A percentile compares a stretch with the other conserved stretches of the same genome.
Conservation (phyloP, 2,797 vertebrate species). For the Valencia hispanica region DNA sequence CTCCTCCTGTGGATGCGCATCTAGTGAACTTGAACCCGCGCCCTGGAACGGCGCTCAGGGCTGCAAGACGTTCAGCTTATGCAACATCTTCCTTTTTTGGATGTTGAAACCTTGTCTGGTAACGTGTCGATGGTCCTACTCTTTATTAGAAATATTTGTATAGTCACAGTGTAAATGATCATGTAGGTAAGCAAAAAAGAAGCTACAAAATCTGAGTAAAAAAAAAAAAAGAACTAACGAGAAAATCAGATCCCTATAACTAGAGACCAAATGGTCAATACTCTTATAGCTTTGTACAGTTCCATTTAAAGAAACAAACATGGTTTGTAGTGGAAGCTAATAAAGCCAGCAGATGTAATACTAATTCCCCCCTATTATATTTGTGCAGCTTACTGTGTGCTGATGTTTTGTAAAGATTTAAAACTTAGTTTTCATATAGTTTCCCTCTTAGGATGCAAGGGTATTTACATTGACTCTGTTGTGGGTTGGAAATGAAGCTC, state of each 20-base stretch:
- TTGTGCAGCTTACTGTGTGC: slow-evolving; percentile 70
- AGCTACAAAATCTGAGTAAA: slow-evolving; percentile 43
- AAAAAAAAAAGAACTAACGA: slow-evolving; percentile 3
- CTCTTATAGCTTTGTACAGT: slow-evolving; percentile 71
- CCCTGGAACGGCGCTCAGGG: slow-evolving; percentile 56
- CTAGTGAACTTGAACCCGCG: slow-evolving; percentile 55
- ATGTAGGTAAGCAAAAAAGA: slow-evolving; percentile 49
- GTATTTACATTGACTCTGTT: slow-evolving; percentile 66
- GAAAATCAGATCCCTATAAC: slow-evolving; percentile 42
- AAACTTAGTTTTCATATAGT: slow-evolving; percentile 65
- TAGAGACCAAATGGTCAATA: slow-evolving; percentile 39
- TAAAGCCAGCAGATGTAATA: slow-evolving; percentile 73
- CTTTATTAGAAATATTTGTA: slow-evolving; percentile 49
- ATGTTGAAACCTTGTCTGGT: slow-evolving; percentile 50
- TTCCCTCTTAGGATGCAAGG: slow-evolving; percentile 67
- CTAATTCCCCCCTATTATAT: slow-evolving; percentile 46
- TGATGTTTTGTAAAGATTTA: slow-evolving; percentile 69
- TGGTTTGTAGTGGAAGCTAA: slow-evolving; percentile 62
- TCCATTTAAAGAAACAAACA: slow-evolving; percentile 66
- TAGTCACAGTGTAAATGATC: slow-evolving; percentile 38
- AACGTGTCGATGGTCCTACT: slow-evolving; percentile 47
- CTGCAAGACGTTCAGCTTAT: slow-evolving; percentile 74
- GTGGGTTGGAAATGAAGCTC: slow-evolving; percentile 73
- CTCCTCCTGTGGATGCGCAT: slow-evolving; percentile 33
- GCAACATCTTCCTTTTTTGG: slow-evolving; percentile 58